phyloP scores from a whole-genome alignment of 2,113 vertebrate species.

The Varanus komodoensis region DNA sequence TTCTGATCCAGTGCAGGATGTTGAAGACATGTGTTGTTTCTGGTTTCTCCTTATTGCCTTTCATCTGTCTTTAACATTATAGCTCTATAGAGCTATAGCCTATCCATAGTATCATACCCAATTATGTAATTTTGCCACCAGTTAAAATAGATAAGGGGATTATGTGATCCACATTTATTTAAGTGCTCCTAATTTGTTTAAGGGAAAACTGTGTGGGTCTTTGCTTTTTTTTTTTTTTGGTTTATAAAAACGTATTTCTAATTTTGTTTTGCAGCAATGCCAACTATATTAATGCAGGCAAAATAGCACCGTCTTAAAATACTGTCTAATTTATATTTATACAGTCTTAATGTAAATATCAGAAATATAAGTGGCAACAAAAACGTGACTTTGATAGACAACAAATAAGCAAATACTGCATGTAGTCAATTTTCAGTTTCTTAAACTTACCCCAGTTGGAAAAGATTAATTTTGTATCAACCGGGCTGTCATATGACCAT shows the following conservation, averaged over 20 bases:
- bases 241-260: background rate
- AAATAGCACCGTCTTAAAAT: background rate
- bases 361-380: background rate
- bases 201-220: background rate
- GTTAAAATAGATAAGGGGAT: background rate
- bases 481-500: background rate
- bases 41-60: constrained; percentile 21
- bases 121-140: background rate
- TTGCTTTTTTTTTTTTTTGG: background rate
- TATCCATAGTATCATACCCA: background rate
- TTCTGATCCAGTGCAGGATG: background rate
- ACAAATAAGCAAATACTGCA: background rate
- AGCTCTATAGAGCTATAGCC: background rate
- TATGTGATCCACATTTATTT: background rate
- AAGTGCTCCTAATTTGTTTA: background rate
- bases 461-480: background rate
- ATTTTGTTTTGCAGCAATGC: background rate
- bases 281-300: background rate
- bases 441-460: background rate
- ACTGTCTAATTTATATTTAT: background rate
- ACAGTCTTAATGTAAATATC: background rate
- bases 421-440: background rate
- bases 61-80: constrained; percentile 33
- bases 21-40: constrained; percentile 19
- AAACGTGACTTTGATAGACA: background rate